Percentiles rank a stretch among this genome's conserved stretches.
Conservation (phyloP, 2,797 vertebrate genomes). For the Zenarchopterus dispar region DNA sequence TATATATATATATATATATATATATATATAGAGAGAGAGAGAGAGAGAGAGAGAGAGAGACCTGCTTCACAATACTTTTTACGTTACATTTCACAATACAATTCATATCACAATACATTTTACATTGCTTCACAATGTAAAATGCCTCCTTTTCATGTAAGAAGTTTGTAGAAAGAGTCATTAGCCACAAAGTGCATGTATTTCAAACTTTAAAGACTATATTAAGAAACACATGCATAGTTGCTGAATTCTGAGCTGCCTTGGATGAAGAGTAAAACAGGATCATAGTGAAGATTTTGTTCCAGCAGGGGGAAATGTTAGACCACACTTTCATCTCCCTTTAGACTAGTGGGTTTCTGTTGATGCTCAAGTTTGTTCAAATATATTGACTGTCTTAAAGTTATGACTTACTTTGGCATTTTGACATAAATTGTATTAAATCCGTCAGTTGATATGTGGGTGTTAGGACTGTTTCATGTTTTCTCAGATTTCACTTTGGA, state of each 20-base stretch:
- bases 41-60: no score
- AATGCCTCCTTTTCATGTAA: no score
- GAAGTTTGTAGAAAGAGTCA: no score
- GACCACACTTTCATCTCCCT: neutral
- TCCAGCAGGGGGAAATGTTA: constrained; percentile 63
- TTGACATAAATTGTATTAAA: constrained; percentile 5
- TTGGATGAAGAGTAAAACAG: neutral
- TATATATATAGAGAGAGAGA: no score
- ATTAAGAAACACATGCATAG: no score
- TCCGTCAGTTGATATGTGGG: constrained; percentile 9
- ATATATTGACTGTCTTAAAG: neutral
- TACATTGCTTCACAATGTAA: no score
- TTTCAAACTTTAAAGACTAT: no score
- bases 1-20: no score
- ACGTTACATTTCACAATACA: no score
- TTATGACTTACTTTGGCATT: neutral
- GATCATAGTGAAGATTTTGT: neutral
- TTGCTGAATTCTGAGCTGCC: neutral
- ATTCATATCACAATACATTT: no score
- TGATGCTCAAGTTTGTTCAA: neutral
- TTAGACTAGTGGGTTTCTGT: neutral
- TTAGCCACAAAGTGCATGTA: no score
- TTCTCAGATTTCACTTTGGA: constrained; percentile 26
- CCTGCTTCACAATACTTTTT: no score
- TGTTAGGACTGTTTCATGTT: neutral